These are phyloP conservation scores for Cerceris ruficornis DNA, from an alignment of 2,888 invertebrate species.

Conservation along the genomic window DNA sequence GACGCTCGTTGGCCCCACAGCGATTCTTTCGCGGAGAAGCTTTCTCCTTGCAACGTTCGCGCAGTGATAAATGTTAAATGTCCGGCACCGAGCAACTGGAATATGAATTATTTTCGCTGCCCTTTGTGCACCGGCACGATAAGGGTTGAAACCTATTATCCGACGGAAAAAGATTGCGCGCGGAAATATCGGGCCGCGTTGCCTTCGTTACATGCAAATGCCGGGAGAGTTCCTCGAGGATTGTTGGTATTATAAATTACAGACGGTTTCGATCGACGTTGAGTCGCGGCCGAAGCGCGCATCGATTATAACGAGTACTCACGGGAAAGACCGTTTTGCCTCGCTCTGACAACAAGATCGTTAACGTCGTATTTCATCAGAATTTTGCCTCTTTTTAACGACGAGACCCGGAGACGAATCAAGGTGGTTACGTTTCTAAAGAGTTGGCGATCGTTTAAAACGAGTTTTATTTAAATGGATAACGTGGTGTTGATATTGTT, in stretches of 20 bases:
- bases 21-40: constrained; percentile 38
- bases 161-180: constrained; percentile 49
- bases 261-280: constrained; percentile 24
- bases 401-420: too few species aligned
- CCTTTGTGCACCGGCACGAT: constrained; percentile 37
- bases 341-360: constrained; percentile 26
- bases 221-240: constrained; percentile 4
- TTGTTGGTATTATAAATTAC: constrained; percentile 41
- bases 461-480: too few species aligned
- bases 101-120: constrained; percentile 55
- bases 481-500: too few species aligned
- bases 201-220: constrained; percentile 52
- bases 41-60: constrained; percentile 12
- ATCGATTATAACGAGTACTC: constrained; percentile 31
- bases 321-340: constrained; percentile 13
- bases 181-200: constrained; percentile 13
- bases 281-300: constrained; percentile 18
- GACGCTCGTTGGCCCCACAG: constrained; percentile 30
- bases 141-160: constrained; percentile 54
- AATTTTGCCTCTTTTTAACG: too few species aligned
- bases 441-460: too few species aligned
- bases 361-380: constrained; percentile 10
- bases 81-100: constrained; percentile 25
- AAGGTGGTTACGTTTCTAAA: too few species aligned
- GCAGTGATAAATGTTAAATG: constrained; percentile 52